Conservation (phyloP, 2,888 invertebrate genomes). For the Sympetrum striolatum region DNA sequence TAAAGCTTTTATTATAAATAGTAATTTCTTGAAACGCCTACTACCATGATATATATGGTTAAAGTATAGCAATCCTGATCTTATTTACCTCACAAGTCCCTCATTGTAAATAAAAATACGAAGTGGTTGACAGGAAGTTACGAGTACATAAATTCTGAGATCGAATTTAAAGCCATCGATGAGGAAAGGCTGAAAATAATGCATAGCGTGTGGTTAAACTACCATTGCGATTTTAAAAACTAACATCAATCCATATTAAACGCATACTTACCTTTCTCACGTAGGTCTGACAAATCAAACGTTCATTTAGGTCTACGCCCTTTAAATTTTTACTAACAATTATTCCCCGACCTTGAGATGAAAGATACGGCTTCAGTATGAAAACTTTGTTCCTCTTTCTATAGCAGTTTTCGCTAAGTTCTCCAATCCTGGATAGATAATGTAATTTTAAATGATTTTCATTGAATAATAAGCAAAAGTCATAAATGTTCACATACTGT, state of each 20-base stretch:
- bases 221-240: neutral
- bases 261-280: constrained; percentile 65
- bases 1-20: neutral
- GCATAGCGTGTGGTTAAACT: neutral
- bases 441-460: neutral
- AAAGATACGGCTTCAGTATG: constrained; percentile 90
- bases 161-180: constrained; percentile 95
- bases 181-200: constrained; percentile 72
- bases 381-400: constrained; percentile 75
- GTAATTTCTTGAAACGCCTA: neutral
- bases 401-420: neutral
- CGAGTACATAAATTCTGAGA: constrained; percentile 83
- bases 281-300: constrained; percentile 86
- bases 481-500: constrained; percentile 70
- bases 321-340: constrained; percentile 83
- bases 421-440: neutral
- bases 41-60: too few relatives aligned
- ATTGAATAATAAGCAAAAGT: neutral
- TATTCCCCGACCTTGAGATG: constrained; percentile 90
- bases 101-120: constrained; percentile 91
- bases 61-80: neutral
- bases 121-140: constrained; percentile 90
- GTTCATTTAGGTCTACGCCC: constrained; percentile 78
- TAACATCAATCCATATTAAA: neutral
- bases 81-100: constrained; percentile 76